These are phyloP conservation scores for Todiramphus saurophagus DNA, from an alignment of 2,113 vertebrate species.

Conservation along the genomic window DNA sequence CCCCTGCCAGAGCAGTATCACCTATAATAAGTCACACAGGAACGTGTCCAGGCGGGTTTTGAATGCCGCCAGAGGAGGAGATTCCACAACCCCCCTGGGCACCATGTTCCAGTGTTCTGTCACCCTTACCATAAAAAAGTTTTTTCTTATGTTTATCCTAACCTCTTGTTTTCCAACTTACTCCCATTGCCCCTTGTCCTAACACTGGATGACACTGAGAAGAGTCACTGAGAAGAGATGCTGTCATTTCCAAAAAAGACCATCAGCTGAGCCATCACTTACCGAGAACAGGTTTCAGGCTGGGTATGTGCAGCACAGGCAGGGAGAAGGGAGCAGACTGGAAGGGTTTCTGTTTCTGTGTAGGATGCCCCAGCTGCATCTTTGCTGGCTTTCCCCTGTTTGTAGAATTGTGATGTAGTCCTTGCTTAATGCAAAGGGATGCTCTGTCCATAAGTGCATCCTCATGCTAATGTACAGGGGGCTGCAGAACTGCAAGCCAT, in stretches of 20 bases:
- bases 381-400: neutral
- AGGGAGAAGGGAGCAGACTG: neutral
- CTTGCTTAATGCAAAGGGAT: neutral
- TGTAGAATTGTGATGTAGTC: neutral
- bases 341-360: neutral
- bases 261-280: neutral
- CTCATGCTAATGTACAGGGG: neutral
- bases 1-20: too few species aligned
- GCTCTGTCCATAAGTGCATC: neutral
- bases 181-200: too few species aligned
- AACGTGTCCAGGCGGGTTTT: too few species aligned
- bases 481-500: neutral
- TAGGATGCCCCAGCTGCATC: neutral
- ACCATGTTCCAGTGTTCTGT: too few species aligned
- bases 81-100: too few species aligned
- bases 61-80: too few species aligned
- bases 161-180: too few species aligned
- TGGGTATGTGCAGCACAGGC: neutral
- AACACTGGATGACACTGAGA: too few species aligned
- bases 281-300: neutral
- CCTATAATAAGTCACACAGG: too few species aligned
- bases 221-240: neutral
- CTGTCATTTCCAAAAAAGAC: neutral
- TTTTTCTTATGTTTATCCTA: too few species aligned
- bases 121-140: too few species aligned